Evolutionary conservation across 2,113 vertebrate genomes (phyloP), one percentile per base, ranked within the genome.

Genomic region (Phyllopteryx taeniolatus): DNA sequence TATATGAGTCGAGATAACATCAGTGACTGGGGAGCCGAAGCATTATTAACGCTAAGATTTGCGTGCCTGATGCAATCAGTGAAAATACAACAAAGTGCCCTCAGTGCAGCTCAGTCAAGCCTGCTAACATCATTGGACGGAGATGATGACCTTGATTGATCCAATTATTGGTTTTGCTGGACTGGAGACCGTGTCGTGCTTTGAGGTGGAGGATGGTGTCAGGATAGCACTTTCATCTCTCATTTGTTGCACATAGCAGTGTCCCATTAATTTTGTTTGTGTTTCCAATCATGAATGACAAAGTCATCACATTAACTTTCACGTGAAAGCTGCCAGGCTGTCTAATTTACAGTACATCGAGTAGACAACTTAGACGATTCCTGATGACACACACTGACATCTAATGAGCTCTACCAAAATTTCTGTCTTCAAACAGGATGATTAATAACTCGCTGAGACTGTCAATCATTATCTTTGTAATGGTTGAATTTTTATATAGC

Each of bases 11-110:
- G 33, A 86, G 89, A 89, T 88, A 90, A 78, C 73, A 81, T 89
- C 81, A 86, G 5, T 43, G 47, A 43, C 78, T 35, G 31, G 57
- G 78, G 71, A 85, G 74, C 57, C 13, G 46, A 66, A 75, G 63
- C 72, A 72, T 80, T 79, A 86, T 72, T 82, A 79, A 59, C 64
- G 12, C 68, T 0, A 19, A 31, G 64, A 67, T 69, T 76, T 47
- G 78, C 84, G 80, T 86, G 78, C 60, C 80, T 84, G 84, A 87
- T 84, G 74, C 78, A 86, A 87, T 90, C 83, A 77, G 74, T 2
- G 33, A 73, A 56, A 73, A 72, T 79, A 80, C 82, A 77, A 78
- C 72, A 74, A 81, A 75, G 68, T 71, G 42, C 33, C 59, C 73
- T 82, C 53, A 67, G 43, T 85, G 67, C 59, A 75, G 65, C 47